Evolutionary conservation across 2,888 invertebrate genomes (phyloP).

Genomic region (Balanococcus diminutus): DNA sequence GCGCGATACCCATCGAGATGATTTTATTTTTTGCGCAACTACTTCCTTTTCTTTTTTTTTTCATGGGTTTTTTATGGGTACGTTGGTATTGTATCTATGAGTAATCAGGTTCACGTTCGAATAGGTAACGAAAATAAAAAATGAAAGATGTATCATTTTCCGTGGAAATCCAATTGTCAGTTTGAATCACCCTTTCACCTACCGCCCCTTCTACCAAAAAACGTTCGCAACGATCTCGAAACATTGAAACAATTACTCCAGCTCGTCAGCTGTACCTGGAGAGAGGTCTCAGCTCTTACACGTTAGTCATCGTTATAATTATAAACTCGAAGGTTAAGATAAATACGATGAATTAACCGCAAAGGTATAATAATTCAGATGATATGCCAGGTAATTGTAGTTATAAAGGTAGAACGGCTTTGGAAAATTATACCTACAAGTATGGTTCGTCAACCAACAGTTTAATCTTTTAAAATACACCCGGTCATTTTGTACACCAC

Average conservation of each 20-base stretch:
- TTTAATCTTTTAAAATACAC: background rate
- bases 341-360: conserved; percentile 1
- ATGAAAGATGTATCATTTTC: background rate
- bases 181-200: background rate
- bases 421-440: background rate
- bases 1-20: background rate
- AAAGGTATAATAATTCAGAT: background rate
- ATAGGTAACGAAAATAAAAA: background rate
- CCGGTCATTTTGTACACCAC: background rate
- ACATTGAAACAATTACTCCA: conserved; percentile 2
- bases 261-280: conserved; percentile 8
- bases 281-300: background rate
- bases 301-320: conserved; percentile 12
- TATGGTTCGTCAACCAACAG: background rate
- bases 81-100: background rate
- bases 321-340: background rate
- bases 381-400: background rate
- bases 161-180: background rate
- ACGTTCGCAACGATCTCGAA: background rate
- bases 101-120: background rate
- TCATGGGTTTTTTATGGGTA: background rate
- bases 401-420: background rate
- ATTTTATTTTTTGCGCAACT: background rate
- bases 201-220: background rate
- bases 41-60: background rate